Conservation (phyloP, 2,888 invertebrate genomes). For the Euclidia mi region DNA sequence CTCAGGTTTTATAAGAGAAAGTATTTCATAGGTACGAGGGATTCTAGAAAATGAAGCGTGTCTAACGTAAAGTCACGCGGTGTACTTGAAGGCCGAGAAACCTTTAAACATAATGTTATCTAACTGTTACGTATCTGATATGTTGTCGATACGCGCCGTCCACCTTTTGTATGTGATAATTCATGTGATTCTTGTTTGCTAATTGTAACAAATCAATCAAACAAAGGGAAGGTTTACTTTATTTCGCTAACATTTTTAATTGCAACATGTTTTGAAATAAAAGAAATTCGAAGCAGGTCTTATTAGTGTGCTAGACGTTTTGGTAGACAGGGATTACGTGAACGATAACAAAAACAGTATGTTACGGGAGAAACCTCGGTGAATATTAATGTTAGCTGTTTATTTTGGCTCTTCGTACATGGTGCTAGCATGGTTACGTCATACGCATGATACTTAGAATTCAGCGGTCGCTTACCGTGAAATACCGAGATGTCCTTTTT, state of each 20-base stretch:
- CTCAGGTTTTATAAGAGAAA: too few relatives aligned
- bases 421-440: constrained; percentile 9
- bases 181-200: background rate
- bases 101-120: constrained; percentile 18
- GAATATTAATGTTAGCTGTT: constrained; percentile 3
- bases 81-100: constrained; percentile 1
- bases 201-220: too few relatives aligned
- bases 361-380: background rate
- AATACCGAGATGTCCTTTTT: constrained; percentile 12
- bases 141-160: constrained; percentile 11
- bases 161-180: constrained; percentile 9
- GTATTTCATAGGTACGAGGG: too few relatives aligned
- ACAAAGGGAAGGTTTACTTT: too few relatives aligned
- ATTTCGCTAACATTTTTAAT: too few relatives aligned
- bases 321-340: constrained; percentile 1
- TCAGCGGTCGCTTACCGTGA: constrained; percentile 14
- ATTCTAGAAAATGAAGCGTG: background rate
- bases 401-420: constrained; percentile 5
- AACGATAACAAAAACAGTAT: constrained; percentile 5
- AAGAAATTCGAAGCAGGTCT: too few relatives aligned
- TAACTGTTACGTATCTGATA: constrained; percentile 24
- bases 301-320: background rate
- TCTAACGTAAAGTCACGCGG: background rate
- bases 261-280: too few relatives aligned
- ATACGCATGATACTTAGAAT: constrained; percentile 18